Evolutionary conservation across 2,113 vertebrate genomes (phyloP).

Genomic region (Gracilinanus agilis): DNA sequence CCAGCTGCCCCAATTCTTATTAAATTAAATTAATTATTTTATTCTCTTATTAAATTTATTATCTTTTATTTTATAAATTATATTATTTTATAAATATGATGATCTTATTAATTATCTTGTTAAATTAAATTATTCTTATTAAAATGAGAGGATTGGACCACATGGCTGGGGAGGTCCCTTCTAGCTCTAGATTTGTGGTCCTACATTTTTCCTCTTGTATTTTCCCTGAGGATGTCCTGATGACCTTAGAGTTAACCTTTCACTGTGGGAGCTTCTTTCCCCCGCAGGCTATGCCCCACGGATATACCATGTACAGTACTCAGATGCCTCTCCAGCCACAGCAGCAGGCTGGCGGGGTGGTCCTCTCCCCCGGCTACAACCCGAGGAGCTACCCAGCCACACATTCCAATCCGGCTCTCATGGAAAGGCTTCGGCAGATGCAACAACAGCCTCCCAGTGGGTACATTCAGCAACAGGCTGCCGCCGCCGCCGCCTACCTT

Average conservation of each 20-base stretch:
- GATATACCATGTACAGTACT: constrained; percentile 84
- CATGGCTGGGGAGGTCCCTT: background rate
- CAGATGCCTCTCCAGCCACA: constrained; percentile 79
- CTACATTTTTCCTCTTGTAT: background rate
- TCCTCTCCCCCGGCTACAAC: constrained; percentile 84
- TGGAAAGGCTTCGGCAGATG: constrained; percentile 83
- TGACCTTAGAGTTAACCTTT: background rate
- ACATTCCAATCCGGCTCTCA: constrained; percentile 70
- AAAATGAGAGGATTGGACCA: background rate
- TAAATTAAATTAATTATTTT: too few species aligned
- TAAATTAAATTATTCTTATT: too few species aligned
- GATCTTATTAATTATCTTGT: too few species aligned
- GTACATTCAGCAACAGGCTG: constrained; percentile 78
- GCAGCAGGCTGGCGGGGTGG: constrained; percentile 73
- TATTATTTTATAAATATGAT: too few species aligned
- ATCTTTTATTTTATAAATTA: too few species aligned
- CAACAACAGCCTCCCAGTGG: constrained; percentile 80
- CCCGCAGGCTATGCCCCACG: constrained; percentile 81
- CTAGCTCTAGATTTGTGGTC: background rate
- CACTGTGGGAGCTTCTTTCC: background rate
- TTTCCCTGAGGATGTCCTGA: background rate
- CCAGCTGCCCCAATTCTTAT: too few species aligned
- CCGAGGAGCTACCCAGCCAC: constrained; percentile 64
- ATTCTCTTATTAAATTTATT: too few species aligned
- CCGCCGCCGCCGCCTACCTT: constrained; percentile 60